These are phyloP conservation scores for Xanthorhoe designata DNA, from an alignment of 2,888 invertebrate species.

Conservation along the genomic window DNA sequence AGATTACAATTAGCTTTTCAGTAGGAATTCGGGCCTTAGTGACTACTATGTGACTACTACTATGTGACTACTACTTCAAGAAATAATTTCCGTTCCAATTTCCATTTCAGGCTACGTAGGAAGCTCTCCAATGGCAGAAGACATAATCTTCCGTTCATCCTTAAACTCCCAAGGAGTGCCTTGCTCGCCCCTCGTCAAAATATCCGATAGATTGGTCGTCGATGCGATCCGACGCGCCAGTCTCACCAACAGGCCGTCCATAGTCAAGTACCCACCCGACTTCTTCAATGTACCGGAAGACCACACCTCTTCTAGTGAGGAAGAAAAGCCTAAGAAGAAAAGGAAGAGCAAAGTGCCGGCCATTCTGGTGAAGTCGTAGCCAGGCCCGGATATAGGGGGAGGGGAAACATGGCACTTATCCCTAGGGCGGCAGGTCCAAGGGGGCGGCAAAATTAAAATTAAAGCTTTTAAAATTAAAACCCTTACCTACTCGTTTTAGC, in stretches of 20 bases:
- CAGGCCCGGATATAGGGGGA: too few relatives aligned
- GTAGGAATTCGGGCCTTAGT: too few relatives aligned
- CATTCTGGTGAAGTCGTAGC: slow-evolving; percentile 26
- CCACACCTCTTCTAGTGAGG: slow-evolving; percentile 72
- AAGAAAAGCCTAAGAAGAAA: slow-evolving; percentile 57
- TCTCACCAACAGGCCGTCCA: slow-evolving; percentile 68
- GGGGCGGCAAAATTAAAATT: too few relatives aligned
- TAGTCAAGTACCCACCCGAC: slow-evolving; percentile 74
- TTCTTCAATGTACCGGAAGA: slow-evolving; percentile 70
- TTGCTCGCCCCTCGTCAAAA: slow-evolving; percentile 60
- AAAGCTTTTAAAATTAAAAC: too few relatives aligned
- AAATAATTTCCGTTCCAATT: not conserved
- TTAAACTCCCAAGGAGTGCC: slow-evolving; percentile 54
- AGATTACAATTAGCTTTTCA: too few relatives aligned
- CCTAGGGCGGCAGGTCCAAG: too few relatives aligned
- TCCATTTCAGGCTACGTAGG: slow-evolving; percentile 66
- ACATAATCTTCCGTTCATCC: slow-evolving; percentile 59
- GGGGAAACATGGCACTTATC: too few relatives aligned
- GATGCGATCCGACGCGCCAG: slow-evolving; percentile 77
- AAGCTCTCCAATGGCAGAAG: slow-evolving; percentile 58
- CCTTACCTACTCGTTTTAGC: too few relatives aligned
- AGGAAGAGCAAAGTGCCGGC: slow-evolving; percentile 44
- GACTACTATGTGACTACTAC: too few relatives aligned
- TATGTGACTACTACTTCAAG: too few relatives aligned
- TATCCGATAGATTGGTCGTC: slow-evolving; percentile 73